Conservation (phyloP, 2,888 invertebrate species). For the Eubasilissa splendida region DNA sequence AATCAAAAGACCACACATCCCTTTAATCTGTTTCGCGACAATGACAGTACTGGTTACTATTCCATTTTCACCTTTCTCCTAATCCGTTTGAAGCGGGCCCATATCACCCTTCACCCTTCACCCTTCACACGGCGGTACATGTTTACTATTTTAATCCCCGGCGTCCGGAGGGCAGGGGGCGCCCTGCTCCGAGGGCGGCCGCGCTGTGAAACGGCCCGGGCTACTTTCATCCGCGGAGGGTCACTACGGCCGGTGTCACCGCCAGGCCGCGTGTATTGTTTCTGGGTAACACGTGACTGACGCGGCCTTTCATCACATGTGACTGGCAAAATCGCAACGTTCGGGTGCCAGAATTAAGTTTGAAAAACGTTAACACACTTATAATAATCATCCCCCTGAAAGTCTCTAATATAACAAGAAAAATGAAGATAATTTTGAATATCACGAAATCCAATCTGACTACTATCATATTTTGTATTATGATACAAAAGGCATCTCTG, state of each 20-base stretch:
- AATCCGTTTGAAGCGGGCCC: conserved; percentile 29
- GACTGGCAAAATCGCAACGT: background rate
- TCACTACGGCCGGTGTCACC: conserved; percentile 16
- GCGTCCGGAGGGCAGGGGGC: conserved; percentile 14
- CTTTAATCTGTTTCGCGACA: conserved; percentile 16
- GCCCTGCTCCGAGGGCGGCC: background rate
- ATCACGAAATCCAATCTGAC: too few species aligned
- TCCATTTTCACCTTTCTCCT: conserved; percentile 32
- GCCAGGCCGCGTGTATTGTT: conserved; percentile 19
- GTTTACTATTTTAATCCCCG: conserved; percentile 30
- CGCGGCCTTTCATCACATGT: conserved; percentile 5
- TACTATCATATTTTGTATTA: too few species aligned
- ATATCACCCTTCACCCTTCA: conserved; percentile 18
- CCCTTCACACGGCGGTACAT: background rate
- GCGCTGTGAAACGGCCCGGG: background rate
- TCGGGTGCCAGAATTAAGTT: too few species aligned
- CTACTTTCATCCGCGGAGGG: conserved; percentile 22
- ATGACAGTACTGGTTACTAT: conserved; percentile 17
- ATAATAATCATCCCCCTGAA: too few species aligned
- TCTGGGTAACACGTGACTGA: conserved; percentile 14
- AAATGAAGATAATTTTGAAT: too few species aligned
- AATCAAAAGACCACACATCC: conserved; percentile 25
- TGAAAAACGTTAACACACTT: too few species aligned
- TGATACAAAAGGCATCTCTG: too few species aligned
- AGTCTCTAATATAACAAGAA: too few species aligned